Evolutionary conservation across 2,797 vertebrate species (phyloP), one percentile per base, ranked within the genome.

Genomic region (Thamnophis elegans): DNA sequence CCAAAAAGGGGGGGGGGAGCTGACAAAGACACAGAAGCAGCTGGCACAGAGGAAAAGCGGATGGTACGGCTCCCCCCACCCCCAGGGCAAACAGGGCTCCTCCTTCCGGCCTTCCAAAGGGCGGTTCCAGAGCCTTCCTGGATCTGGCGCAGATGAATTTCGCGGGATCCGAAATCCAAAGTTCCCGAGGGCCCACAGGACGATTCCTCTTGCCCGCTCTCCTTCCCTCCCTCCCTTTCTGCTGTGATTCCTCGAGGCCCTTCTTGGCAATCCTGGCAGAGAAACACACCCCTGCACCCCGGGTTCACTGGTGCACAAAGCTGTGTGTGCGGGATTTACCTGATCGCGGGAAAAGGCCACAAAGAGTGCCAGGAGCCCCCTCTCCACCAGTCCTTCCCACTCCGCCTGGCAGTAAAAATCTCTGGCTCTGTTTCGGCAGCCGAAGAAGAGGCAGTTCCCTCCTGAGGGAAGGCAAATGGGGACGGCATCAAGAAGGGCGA

Each of bases 261-360:
- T n/a, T 32, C 4, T 55, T 16, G 4, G 53, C 7, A 5, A n/a
- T 32, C 28, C 8, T 20, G 85, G 8, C 26, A 18, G 53, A 87
- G 85, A 87, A 20, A 25, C 36, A 22, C 20, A 5, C 36, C 1
- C 20, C 1, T 2, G 73, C 73, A 36, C 26, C 51, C 60, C 9
- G 51, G 42, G 28, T 0, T 53, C 0, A 0, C 4, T 12, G 11
- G 14, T 0, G 55, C 2, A 22, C 0, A 9, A 12, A 47, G 8
- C 42, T 2, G 10, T 2, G 5, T 8, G 5, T 1, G 7, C 6
- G 11, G 59, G 14, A 91, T 97, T 85, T 55, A 99, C 99, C 99
- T 99, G 99, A 92, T 99, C 99, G 90, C 98, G 97, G 87, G 99
- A 99, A 95, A 99, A 99, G 47, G 99, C 99, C 0, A 98, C 98